Evolutionary conservation across 1,140 invertebrate genomes (phyloP), one percentile per base, ranked within the genome.

Genomic region (Bombus superbus): DNA sequence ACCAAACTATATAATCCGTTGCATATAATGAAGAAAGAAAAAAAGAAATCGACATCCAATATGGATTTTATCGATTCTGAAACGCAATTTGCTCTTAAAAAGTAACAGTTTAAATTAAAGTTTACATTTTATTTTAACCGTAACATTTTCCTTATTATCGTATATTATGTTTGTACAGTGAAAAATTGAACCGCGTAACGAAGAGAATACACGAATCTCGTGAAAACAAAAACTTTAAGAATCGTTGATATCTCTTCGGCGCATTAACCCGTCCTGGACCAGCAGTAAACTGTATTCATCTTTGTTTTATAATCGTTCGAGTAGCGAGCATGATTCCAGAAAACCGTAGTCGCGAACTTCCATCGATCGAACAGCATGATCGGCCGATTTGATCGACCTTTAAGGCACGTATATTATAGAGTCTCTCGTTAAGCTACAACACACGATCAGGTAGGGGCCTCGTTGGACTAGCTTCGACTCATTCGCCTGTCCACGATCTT

Each of bases 351-450:
- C 47, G 32, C 47, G 57, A 47, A 57, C 25, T 28, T 42, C n/a
- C 32, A 44, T n/a, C 44, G 44, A 53, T 35, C 73, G 32, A 11
- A 47, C 22, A 66, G 32, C 6, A 66, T 2, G n/a, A 32, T 25
- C 38, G n/a, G 22, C 6, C 18, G 18, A 32, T 47, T 66, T 28
- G 25, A 28, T n/a, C 42, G 4, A 40, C 77, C 75, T 68, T 87
- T 90, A 90, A 90, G 89, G 86, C 88, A 90, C 89, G 66, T 89
- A 81, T 73, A 66, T 84, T 87, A 87, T 74, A 90, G 71, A 90
- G 86, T 90, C 75, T 88, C 79, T 90, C 59, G 71, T 84, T 78
- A 83, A 88, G 72, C 75, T 83, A 90, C 77, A 57, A 88, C 74
- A 86, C 83, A 79, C 81, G 42, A 88, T 88, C 69, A 47, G 74